Conservation (phyloP, 2,888 invertebrate species). For the Cenopis cana region DNA sequence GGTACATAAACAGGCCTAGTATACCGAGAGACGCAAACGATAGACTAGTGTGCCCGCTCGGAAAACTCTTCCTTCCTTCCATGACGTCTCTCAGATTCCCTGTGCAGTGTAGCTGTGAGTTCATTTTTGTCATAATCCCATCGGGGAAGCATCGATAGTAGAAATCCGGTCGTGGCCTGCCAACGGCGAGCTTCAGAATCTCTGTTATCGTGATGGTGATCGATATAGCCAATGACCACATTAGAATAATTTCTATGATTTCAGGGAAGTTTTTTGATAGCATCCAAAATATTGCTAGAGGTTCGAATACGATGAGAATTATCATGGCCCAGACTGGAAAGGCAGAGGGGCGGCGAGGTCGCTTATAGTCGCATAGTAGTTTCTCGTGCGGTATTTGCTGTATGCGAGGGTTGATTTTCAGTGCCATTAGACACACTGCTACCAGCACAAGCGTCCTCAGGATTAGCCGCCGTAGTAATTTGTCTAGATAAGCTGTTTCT, state of each 20-base stretch:
- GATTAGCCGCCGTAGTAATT: slow-evolving; percentile 53
- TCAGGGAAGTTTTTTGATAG: slow-evolving; percentile 54
- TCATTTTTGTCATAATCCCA: slow-evolving; percentile 75
- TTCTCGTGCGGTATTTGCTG: slow-evolving; percentile 91
- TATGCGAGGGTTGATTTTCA: slow-evolving; percentile 85
- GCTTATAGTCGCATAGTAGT: slow-evolving; percentile 88
- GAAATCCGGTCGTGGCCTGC: slow-evolving; percentile 93
- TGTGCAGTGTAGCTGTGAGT: slow-evolving; percentile 81
- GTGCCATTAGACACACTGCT: slow-evolving; percentile 79
- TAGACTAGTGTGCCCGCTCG: slow-evolving; percentile 94
- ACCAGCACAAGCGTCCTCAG: slow-evolving; percentile 57
- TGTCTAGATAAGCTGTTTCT: slow-evolving; percentile 16
- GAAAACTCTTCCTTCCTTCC: slow-evolving; percentile 94
- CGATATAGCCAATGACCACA: slow-evolving; percentile 86
- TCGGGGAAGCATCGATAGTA: slow-evolving; percentile 93
- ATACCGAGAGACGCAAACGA: slow-evolving; percentile 91
- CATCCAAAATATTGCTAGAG: slow-evolving; percentile 79
- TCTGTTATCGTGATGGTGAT: slow-evolving; percentile 87
- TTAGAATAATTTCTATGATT: slow-evolving; percentile 68
- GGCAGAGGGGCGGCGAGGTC: slow-evolving; percentile 88
- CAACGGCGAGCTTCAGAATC: slow-evolving; percentile 84
- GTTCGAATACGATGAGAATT: slow-evolving; percentile 85
- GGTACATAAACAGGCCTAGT: slow-evolving; percentile 88
- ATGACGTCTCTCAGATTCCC: slow-evolving; percentile 85
- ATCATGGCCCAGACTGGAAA: slow-evolving; percentile 87